A percentile compares a stretch with the other conserved stretches of the same genome.
phyloP scores from a whole-genome alignment of 2,888 invertebrate genomes.

The Aphrophora alni region DNA sequence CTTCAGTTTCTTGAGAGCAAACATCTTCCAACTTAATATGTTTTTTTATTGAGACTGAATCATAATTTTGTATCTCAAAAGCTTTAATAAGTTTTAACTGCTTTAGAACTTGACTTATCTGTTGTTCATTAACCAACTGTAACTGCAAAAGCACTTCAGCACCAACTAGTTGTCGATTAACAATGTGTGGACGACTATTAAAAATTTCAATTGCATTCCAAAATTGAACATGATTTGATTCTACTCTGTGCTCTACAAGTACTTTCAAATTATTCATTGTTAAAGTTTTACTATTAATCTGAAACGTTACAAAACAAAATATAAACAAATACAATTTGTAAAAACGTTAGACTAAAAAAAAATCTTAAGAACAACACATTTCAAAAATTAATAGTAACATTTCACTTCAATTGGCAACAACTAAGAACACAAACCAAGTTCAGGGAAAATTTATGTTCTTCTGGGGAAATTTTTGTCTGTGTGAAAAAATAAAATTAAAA shows the following conservation, averaged over 20 bases:
- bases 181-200: slow-evolving; percentile 70
- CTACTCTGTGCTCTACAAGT: neutral
- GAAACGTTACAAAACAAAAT: neutral
- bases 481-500: too few species aligned
- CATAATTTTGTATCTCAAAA: neutral
- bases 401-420: too few species aligned
- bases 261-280: neutral
- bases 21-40: neutral
- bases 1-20: neutral
- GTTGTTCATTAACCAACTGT: neutral
- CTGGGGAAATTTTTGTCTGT: too few species aligned
- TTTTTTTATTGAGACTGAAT: neutral
- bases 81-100: neutral
- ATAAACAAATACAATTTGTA: too few species aligned
- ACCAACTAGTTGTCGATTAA: slow-evolving; percentile 75
- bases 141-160: slow-evolving; percentile 50
- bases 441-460: too few species aligned
- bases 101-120: neutral
- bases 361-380: too few species aligned
- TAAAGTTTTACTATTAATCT: neutral
- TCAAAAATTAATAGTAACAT: too few species aligned
- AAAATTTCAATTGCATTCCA: slow-evolving; percentile 70
- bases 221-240: slow-evolving; percentile 58
- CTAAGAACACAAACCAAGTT: too few species aligned
- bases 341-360: too few species aligned